Evolutionary conservation across 2,888 invertebrate genomes (phyloP).

Genomic region (Pecten maximus): DNA sequence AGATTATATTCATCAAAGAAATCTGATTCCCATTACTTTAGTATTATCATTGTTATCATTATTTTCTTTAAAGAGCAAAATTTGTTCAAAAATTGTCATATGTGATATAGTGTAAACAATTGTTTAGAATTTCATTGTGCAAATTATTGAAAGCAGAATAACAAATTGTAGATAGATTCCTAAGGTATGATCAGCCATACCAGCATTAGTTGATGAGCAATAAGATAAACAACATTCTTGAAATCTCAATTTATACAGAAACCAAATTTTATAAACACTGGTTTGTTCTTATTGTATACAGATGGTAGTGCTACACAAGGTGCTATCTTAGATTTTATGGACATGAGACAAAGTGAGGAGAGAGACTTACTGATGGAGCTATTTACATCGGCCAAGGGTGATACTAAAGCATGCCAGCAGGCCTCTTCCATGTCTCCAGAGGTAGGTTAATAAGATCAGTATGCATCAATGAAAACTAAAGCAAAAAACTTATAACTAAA

Average conservation of each 20-base stretch:
- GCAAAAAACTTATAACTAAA: too few relatives aligned
- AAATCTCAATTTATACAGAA: not conserved
- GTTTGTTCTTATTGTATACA: constrained; percentile 45
- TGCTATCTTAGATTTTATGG: constrained; percentile 65
- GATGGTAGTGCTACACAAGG: constrained; percentile 60
- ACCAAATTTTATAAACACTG: too few relatives aligned
- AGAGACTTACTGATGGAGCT: constrained; percentile 66
- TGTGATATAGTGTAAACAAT: too few relatives aligned
- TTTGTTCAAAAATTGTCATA: not conserved
- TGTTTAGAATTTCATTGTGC: too few relatives aligned
- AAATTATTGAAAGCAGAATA: too few relatives aligned
- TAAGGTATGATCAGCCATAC: too few relatives aligned
- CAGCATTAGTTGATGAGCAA: too few relatives aligned
- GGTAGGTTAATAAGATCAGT: constrained; percentile 45
- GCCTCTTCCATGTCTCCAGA: constrained; percentile 54
- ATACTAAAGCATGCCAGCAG: constrained; percentile 47
- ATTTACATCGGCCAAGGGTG: constrained; percentile 58
- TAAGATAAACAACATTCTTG: not conserved
- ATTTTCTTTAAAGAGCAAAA: not conserved
- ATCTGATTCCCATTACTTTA: too few relatives aligned
- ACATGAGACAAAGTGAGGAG: constrained; percentile 70
- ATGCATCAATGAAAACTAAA: not conserved
- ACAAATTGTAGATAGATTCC: too few relatives aligned
- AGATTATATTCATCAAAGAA: too few relatives aligned
- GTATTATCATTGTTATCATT: not conserved